Evolutionary conservation across 2,113 vertebrate genomes (phyloP), one percentile per base, ranked within the genome.

Genomic region (Onychostruthus taczanowskii): DNA sequence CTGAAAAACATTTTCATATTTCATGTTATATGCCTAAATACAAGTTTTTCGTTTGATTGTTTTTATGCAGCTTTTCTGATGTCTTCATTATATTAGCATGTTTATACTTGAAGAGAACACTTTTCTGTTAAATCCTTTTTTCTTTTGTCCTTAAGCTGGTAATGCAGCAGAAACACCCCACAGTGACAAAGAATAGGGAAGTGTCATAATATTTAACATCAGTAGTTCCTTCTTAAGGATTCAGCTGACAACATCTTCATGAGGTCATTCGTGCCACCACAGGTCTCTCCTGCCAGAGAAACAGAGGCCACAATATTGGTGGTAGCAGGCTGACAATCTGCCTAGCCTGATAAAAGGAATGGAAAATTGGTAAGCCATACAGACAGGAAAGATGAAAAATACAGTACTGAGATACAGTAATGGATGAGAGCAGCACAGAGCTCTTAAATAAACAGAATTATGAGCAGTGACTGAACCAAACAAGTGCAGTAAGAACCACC

Each of bases 401-500:
- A 52, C 76, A 62, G 78, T 41, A 46, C 47, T 33, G n/a, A 94
- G 41, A 41, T 64, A 69, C 24, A 55, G 63, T 64, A 67, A 74
- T 58, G 63, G 86, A 66, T 63, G 55, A 90, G 20, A 92, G 41
- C 62, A 74, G 52, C 44, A 61, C 8, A 53, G 55, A 87, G 73
- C 49, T 62, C 82, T 89, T 73, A 78, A 89, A 92, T 49, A 89
- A 87, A 89, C 43, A 49, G 53, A 94, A 92, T 90, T 89, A 69
- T 41, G 90, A 83, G 62, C 66, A 86, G 59, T 28, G 44, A 77
- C 46, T 89, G 68, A 89, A 94, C 61, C 76, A 96, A 96, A 74
- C 50, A 72, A 96, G 43, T 55, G 76, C 94, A 75, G 79, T 69
- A 86, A 90, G 92, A 86, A 26, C 91, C 94, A 85, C 94, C 91